Conservation (phyloP, 2,797 vertebrate genomes). For the Strix occidentalis region DNA sequence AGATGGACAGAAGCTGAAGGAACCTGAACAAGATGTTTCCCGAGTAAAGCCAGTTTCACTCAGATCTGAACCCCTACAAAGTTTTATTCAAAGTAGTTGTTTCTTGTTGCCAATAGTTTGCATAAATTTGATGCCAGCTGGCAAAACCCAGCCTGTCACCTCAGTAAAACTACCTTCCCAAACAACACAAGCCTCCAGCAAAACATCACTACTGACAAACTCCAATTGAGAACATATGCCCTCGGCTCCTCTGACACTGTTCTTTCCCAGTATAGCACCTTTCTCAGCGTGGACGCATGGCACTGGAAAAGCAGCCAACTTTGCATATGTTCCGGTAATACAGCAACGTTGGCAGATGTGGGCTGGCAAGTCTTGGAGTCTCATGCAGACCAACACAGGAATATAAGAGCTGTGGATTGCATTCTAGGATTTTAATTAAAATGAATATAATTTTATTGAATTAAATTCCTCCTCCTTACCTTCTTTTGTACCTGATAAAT, state of each 20-base stretch:
- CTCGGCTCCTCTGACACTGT: background rate
- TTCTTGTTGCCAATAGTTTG: background rate
- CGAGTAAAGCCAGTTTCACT: background rate
- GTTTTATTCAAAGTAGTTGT: background rate
- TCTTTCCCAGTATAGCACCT: background rate
- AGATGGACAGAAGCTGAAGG: background rate
- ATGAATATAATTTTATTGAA: background rate
- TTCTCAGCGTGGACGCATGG: background rate
- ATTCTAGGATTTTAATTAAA: background rate
- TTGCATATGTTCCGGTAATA: background rate
- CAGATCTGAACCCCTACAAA: background rate
- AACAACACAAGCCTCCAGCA: background rate
- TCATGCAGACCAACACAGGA: background rate
- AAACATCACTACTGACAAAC: background rate
- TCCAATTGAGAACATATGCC: background rate
- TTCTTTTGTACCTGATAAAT: background rate
- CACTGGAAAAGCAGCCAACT: constrained; percentile 1
- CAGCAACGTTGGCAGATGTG: background rate
- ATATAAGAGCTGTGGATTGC: background rate
- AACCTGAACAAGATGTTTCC: background rate
- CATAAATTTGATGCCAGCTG: background rate
- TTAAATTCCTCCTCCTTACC: background rate
- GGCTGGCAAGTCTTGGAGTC: background rate
- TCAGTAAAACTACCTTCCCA: background rate
- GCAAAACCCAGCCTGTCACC: background rate